Base-by-base conservation (phyloP, 1,140 invertebrate species). In the Drosophila orosa region DNA sequence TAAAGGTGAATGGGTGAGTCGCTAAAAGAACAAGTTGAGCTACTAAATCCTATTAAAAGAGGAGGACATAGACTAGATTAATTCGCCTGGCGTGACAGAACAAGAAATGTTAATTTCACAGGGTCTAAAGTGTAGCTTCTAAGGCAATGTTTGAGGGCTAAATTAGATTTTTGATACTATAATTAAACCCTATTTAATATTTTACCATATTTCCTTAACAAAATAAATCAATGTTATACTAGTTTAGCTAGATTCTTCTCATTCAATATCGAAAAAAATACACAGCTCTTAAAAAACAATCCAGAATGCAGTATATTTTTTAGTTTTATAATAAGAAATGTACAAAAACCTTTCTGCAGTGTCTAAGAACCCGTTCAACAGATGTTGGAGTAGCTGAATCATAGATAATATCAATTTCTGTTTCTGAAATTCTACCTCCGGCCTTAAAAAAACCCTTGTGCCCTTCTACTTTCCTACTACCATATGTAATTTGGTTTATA, bases 311-410 rank as follows among this genome's bases (percentile, higher is more conserved):
- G 15, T 27, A 1, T 0, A 7, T 31, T 15, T 19, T 31, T 22
- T 29, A 22, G 7, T 29, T 45, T 45, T n/a, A n/a, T 45, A 8
- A 45, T 3, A 24, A 24, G 1, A 45, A 24, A 24, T 45, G 10
- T 42, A 6, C 7, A 17, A 5, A 1, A 22, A 13, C 12, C 22
- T 24, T 13, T 5, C 17, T 33, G 17, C 1, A 15, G 3, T 33
- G 5, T 22, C 29, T 33, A 33, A 5, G 8, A 24, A 31, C 27
- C n/a, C 31, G 9, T 31, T 39, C 15, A 67, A 66, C 44, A 69
- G 65, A 57, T 71, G 65, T 31, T 58, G n/a, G n/a, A 56, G 24
- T 3, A 13, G 3, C 19, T 27, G 8, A 13, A 35, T 35, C 29
- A 15, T 24, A 27, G 60, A 65, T 44, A 35, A 13, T 47, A 29